Percentiles rank a stretch among this genome's conserved stretches.
Evolutionary conservation across 1,140 invertebrate genomes (phyloP).

Genomic region (Aethina tumida): DNA sequence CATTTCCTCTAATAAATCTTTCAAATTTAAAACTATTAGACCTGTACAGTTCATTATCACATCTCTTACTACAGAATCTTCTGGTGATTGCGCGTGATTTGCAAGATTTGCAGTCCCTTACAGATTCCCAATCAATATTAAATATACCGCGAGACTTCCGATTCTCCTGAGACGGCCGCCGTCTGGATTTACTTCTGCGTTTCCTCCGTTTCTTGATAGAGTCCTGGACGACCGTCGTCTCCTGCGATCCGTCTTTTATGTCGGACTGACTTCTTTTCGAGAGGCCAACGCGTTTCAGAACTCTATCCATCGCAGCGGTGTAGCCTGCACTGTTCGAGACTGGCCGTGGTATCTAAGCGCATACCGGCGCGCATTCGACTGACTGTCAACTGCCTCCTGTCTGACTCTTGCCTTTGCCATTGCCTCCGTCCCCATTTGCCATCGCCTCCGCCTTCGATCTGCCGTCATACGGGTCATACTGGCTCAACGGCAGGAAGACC

Average conservation of each 20-base stretch:
- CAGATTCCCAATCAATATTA: conserved; percentile 37
- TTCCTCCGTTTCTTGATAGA: conserved; percentile 24
- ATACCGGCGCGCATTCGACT: too few species aligned
- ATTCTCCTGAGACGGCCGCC: conserved; percentile 18
- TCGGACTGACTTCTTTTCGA: conserved; percentile 31
- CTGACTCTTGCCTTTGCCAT: too few species aligned
- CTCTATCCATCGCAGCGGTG: conserved; percentile 33
- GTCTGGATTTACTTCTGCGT: conserved; percentile 29
- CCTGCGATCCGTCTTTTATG: conserved; percentile 15
- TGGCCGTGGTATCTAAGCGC: too few species aligned
- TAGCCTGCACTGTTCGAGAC: too few species aligned
- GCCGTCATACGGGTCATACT: too few species aligned
- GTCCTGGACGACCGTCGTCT: conserved; percentile 13
- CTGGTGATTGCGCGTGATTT: conserved; percentile 42
- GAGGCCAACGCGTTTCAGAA: conserved; percentile 34
- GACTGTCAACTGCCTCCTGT: too few species aligned
- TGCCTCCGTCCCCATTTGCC: too few species aligned
- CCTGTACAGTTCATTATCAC: conserved; percentile 73
- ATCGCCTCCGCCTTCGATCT: too few species aligned
- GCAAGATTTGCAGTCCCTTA: conserved; percentile 35
- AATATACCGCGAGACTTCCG: conserved; percentile 33
- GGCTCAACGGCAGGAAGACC: neutral
- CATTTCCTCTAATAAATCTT: conserved; percentile 59
- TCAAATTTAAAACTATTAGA: conserved; percentile 80
- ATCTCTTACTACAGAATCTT: conserved; percentile 52